Evolutionary conservation across 2,797 vertebrate genomes (phyloP).

Genomic region (Alosa sapidissima): DNA sequence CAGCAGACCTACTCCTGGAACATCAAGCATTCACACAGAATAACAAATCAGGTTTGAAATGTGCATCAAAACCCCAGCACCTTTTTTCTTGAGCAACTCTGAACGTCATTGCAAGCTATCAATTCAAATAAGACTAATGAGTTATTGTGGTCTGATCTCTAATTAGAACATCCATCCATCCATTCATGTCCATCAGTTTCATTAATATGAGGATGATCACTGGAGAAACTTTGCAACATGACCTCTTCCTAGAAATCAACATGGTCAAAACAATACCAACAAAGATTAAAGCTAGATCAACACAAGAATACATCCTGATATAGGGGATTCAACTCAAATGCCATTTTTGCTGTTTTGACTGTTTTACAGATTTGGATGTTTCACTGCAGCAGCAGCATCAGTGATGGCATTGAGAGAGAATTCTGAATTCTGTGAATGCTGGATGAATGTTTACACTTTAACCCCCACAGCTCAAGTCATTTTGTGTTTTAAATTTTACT

Average conservation of each 20-base stretch:
- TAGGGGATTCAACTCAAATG: neutral
- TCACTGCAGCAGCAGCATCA: neutral
- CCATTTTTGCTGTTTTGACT: neutral
- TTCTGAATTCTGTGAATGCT: neutral
- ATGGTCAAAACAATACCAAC: neutral
- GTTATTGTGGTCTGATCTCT: neutral
- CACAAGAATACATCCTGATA: neutral
- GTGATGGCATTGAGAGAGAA: neutral
- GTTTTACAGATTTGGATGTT: neutral
- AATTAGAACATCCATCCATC: too few relatives aligned
- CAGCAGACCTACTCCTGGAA: neutral
- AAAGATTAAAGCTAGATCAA: neutral
- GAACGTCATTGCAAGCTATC: neutral
- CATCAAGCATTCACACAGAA: neutral
- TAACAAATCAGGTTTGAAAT: neutral
- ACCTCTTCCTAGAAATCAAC: neutral
- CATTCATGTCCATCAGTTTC: neutral
- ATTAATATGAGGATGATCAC: neutral
- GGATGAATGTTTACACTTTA: neutral
- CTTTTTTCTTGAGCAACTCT: neutral
- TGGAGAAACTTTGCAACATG: neutral
- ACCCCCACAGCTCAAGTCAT: neutral
- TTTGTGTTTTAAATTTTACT: neutral
- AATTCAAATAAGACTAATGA: neutral
- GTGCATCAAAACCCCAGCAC: too few relatives aligned